Evolutionary conservation across 1,140 invertebrate genomes (phyloP), one percentile per base, ranked within the genome.

Genomic region (Caenorhabditis brenneri): DNA sequence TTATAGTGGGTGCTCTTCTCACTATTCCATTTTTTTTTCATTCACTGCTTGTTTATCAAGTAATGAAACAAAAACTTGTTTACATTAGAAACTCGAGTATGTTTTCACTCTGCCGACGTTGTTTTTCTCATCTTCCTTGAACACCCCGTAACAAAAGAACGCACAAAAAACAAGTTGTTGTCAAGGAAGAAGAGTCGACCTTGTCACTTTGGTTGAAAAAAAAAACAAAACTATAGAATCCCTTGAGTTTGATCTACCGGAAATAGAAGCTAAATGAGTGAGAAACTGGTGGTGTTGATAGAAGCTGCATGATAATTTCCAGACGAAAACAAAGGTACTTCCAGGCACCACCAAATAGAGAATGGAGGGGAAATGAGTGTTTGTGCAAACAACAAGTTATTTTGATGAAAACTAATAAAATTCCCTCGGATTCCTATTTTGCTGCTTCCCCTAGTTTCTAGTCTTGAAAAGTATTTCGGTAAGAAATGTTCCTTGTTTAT

Each of bases 151-250:
- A 65, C 31, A 65, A 65, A 65, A 33, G 58, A 65, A 65, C 58
- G 29, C 58, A 27, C 29, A 65, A 65, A n/a, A 65, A 65, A 65
- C 58, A 65, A 65, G 58, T 65, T 65, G 29, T 65, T 55, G 53
- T 24, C 53, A 55, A 55, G 53, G 15, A 29, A 55, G 24, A 55
- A 29, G 19, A 51, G 48, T 51, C 48, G 53, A 55, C 53, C 53
- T 55, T 55, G 19, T 55, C 53, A 10, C 19, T 12, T 5, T n/a
- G 6, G 15, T 51, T 15, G 0, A 19, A 19, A 51, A 55, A 55
- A 0, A 55, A 27, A 24, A 55, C 53, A 55, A 55, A 55, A 24
- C 22, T 27, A 24, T 9, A 12, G 24, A 55, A 55, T 55, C 53
- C 53, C 53, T n/a, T 51, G 15, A 51, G 5, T 0, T 27, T 19